Conservation (phyloP, 2,113 vertebrate species). For the Rhinolophus sinicus region DNA sequence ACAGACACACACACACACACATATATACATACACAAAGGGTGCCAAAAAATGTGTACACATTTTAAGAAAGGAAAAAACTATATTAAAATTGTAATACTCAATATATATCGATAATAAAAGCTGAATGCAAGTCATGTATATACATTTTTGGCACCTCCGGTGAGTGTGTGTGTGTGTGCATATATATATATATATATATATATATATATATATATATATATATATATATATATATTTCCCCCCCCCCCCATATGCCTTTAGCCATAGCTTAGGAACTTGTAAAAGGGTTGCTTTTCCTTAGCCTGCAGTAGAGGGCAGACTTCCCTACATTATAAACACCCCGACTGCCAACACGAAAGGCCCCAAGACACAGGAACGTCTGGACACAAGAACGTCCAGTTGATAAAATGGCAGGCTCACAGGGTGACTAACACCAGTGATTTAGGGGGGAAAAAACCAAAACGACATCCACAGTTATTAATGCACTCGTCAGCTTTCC, state of each 20-base stretch:
- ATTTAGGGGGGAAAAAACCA: not conserved
- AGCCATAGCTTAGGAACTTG: not conserved
- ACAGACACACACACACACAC: too few relatives aligned
- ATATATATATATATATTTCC: not conserved
- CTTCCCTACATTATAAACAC: constrained; percentile 82
- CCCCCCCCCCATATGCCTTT: not conserved
- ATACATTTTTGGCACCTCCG: too few relatives aligned
- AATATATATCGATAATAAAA: too few relatives aligned
- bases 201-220: too few relatives aligned
- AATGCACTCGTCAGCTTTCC: constrained; percentile 50
- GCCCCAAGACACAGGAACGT: constrained; percentile 59
- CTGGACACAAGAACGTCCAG: constrained; percentile 70
- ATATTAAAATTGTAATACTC: too few relatives aligned
- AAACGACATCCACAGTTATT: not conserved
- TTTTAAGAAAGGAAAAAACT: too few relatives aligned
- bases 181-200: too few relatives aligned
- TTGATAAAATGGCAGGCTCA: constrained; percentile 75
- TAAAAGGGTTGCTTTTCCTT: constrained; percentile 56
- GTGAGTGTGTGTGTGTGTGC: too few relatives aligned
- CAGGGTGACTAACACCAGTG: constrained; percentile 51
- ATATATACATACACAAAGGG: too few relatives aligned
- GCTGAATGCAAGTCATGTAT: too few relatives aligned
- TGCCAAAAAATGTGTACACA: too few relatives aligned
- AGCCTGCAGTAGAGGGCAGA: constrained; percentile 86
- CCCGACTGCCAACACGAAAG: constrained; percentile 27